Evolutionary conservation across 2,888 invertebrate species (phyloP).

Genomic region (Agrilus cyanescens): DNA sequence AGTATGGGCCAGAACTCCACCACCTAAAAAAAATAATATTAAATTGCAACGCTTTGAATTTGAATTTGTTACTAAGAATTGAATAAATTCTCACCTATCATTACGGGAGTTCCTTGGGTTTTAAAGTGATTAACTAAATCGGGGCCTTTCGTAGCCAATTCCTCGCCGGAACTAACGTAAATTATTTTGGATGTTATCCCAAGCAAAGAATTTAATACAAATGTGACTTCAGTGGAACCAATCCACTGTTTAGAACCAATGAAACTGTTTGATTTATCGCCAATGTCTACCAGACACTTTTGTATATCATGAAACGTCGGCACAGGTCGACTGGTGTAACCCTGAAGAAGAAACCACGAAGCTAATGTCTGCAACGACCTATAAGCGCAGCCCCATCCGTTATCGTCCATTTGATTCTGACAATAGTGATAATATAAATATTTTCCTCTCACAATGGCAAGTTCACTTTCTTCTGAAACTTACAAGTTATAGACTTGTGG

Average conservation of each 20-base stretch:
- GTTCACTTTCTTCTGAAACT: slow-evolving; percentile 38
- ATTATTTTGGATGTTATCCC: slow-evolving; percentile 70
- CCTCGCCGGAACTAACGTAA: slow-evolving; percentile 74
- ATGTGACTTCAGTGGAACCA: slow-evolving; percentile 94
- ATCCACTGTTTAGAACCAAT: slow-evolving; percentile 93
- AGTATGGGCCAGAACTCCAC: slow-evolving; percentile 95
- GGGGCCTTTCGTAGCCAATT: slow-evolving; percentile 64
- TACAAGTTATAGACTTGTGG: slow-evolving; percentile 5
- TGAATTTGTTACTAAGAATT: neutral
- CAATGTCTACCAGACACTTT: slow-evolving; percentile 84
- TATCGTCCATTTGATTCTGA: slow-evolving; percentile 80
- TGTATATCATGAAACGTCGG: slow-evolving; percentile 80
- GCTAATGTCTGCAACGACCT: slow-evolving; percentile 91
- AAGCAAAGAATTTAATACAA: slow-evolving; percentile 72
- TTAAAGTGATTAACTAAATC: slow-evolving; percentile 85
- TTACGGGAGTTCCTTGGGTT: slow-evolving; percentile 88
- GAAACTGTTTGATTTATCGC: slow-evolving; percentile 82
- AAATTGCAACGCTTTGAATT: slow-evolving; percentile 12
- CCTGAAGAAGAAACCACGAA: slow-evolving; percentile 87
- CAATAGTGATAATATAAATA: slow-evolving; percentile 96
- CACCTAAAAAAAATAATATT: slow-evolving; percentile 47
- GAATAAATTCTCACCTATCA: slow-evolving; percentile 70
- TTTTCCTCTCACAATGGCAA: slow-evolving; percentile 61
- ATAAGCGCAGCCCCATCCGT: slow-evolving; percentile 99
- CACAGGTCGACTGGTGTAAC: slow-evolving; percentile 60